phyloP scores from a whole-genome alignment of 2,888 invertebrate species.

The Yponomeuta sedellus region DNA sequence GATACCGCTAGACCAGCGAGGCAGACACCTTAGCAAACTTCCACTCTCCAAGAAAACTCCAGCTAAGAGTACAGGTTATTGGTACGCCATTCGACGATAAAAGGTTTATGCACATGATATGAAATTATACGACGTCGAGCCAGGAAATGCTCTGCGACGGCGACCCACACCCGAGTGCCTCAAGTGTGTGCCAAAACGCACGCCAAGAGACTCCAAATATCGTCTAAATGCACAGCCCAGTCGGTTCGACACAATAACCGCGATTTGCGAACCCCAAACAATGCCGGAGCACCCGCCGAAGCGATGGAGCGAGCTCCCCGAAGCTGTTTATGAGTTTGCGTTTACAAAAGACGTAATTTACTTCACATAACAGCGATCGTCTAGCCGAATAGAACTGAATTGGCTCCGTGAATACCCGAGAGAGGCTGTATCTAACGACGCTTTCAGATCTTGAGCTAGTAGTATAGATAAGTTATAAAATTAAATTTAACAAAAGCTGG shows the following conservation, averaged over 20 bases:
- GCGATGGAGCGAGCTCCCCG: neutral
- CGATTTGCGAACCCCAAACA: neutral
- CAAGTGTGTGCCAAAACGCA: neutral
- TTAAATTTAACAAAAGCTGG: too few species aligned
- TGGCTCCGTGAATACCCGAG: neutral
- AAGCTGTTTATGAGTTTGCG: neutral
- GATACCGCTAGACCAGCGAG: too few species aligned
- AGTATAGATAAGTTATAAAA: too few species aligned
- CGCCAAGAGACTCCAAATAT: neutral
- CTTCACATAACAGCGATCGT: neutral
- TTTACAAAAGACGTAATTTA: conserved; percentile 1
- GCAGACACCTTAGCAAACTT: too few species aligned
- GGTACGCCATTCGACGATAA: too few species aligned
- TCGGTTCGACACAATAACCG: neutral
- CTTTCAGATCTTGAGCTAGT: neutral
- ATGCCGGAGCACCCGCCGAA: neutral
- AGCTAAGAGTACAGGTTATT: too few species aligned
- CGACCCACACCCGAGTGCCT: too few species aligned
- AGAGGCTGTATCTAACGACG: neutral
- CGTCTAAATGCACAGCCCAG: neutral
- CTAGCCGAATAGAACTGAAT: neutral
- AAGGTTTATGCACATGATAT: too few species aligned
- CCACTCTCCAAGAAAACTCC: too few species aligned
- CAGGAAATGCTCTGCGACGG: too few species aligned
- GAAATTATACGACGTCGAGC: too few species aligned